Conservation (phyloP, 2,113 vertebrate genomes). For the Tyrannus savana region DNA sequence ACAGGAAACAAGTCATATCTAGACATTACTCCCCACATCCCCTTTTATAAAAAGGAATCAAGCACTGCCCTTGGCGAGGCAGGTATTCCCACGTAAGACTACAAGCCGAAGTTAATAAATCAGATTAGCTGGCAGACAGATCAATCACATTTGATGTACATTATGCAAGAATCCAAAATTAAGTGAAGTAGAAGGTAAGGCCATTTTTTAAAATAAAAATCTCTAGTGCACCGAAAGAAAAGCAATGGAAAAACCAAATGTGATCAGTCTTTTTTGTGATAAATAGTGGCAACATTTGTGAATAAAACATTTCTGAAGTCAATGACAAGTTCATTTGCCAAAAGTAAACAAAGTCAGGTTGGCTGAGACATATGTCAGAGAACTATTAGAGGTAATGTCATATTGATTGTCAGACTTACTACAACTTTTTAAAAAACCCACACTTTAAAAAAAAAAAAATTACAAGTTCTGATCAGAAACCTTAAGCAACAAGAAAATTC, state of each 20-base stretch:
- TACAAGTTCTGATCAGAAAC: background rate
- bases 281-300: background rate
- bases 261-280: background rate
- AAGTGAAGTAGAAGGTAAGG: background rate
- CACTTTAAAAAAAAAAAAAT: background rate
- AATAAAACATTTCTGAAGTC: background rate
- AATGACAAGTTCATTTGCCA: background rate
- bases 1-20: background rate
- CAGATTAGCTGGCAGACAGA: background rate
- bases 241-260: background rate
- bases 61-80: background rate
- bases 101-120: background rate
- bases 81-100: background rate
- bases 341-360: background rate
- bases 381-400: background rate
- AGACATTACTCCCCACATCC: background rate
- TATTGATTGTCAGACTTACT: background rate
- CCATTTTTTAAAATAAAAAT: background rate
- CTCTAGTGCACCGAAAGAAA: background rate
- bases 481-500: background rate
- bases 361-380: background rate
- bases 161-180: background rate
- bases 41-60: background rate
- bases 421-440: background rate
- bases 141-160: background rate